phyloP scores from a whole-genome alignment of 2,888 invertebrate species.

The Drosophila trichaetosa region DNA sequence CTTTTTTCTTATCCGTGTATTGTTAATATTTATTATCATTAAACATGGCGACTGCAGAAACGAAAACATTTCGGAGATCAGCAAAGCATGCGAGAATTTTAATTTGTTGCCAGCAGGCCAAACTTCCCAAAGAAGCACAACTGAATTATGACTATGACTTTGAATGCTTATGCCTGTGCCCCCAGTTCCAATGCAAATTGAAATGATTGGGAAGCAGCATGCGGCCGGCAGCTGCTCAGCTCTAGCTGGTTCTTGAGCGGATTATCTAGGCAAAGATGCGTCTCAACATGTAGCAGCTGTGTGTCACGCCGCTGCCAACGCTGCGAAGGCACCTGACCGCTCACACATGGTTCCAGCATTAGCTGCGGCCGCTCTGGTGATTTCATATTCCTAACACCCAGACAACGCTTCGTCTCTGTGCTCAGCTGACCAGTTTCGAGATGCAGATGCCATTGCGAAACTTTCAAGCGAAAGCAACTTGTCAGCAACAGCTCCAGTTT shows the following conservation, averaged over 20 bases:
- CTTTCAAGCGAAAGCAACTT: conserved; percentile 68
- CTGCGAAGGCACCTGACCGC: conserved; percentile 44
- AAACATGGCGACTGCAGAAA: conserved; percentile 33
- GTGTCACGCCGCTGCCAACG: conserved; percentile 80
- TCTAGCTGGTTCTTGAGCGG: conserved; percentile 71
- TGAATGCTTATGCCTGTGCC: conserved; percentile 50
- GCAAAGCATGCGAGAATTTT: conserved; percentile 61
- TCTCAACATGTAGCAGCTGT: conserved; percentile 74
- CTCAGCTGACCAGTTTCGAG: conserved; percentile 66
- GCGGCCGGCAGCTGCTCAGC: conserved; percentile 77
- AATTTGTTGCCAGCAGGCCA: conserved; percentile 50
- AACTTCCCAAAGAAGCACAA: not conserved
- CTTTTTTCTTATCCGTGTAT: conserved; percentile 13
- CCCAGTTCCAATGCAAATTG: conserved; percentile 83
- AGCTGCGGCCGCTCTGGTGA: not conserved
- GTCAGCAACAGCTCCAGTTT: conserved; percentile 45
- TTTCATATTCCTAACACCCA: conserved; percentile 47
- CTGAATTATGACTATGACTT: not conserved
- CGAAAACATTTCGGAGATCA: conserved; percentile 77
- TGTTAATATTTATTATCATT: conserved; percentile 8
- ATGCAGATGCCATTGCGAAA: conserved; percentile 78
- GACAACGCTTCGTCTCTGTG: conserved; percentile 62
- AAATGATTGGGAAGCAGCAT: conserved; percentile 82
- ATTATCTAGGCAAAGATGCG: conserved; percentile 83
- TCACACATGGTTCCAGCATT: conserved; percentile 36